Evolutionary conservation across 2,797 vertebrate genomes (phyloP).

Genomic region (Apogon talboti): DNA sequence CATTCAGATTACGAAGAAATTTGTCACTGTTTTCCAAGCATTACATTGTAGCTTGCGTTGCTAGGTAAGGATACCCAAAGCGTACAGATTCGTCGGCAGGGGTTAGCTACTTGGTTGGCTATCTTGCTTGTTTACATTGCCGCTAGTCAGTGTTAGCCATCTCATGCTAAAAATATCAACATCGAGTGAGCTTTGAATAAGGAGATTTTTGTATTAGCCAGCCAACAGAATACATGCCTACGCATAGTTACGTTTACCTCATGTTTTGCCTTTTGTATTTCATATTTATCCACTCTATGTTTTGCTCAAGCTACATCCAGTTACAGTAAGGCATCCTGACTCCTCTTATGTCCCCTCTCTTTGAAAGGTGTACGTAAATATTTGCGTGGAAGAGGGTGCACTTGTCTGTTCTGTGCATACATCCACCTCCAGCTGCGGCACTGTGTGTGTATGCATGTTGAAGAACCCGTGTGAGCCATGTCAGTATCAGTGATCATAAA

Average conservation of each 20-base stretch:
- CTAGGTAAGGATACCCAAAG: conserved; percentile 47
- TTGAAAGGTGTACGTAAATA: conserved; percentile 30
- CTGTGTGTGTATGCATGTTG: conserved; percentile 34
- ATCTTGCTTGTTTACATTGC: conserved; percentile 51
- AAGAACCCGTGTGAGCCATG: conserved; percentile 82
- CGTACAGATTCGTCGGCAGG: conserved; percentile 12
- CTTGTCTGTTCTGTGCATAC: conserved; percentile 28
- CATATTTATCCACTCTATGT: conserved; percentile 7
- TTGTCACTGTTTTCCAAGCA: conserved; percentile 4
- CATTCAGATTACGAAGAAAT: conserved; percentile 18
- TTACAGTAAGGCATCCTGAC: conserved; percentile 29
- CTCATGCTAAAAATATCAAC: conserved; percentile 75
- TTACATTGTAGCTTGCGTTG: not conserved
- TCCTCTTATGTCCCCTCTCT: conserved; percentile 28
- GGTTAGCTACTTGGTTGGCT: conserved; percentile 23
- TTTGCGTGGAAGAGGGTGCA: conserved; percentile 29
- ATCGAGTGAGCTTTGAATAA: conserved; percentile 31
- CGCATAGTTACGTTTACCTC: not conserved
- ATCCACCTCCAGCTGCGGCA: conserved; percentile 30
- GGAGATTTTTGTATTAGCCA: conserved; percentile 27
- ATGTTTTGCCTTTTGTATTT: conserved; percentile 21
- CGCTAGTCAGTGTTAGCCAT: conserved; percentile 69
- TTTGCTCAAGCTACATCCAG: conserved; percentile 22
- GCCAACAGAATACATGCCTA: not conserved
- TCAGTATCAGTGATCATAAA: conserved; percentile 97